phyloP scores from a whole-genome alignment of 2,113 vertebrate species.

The Pyrgilauda ruficollis region DNA sequence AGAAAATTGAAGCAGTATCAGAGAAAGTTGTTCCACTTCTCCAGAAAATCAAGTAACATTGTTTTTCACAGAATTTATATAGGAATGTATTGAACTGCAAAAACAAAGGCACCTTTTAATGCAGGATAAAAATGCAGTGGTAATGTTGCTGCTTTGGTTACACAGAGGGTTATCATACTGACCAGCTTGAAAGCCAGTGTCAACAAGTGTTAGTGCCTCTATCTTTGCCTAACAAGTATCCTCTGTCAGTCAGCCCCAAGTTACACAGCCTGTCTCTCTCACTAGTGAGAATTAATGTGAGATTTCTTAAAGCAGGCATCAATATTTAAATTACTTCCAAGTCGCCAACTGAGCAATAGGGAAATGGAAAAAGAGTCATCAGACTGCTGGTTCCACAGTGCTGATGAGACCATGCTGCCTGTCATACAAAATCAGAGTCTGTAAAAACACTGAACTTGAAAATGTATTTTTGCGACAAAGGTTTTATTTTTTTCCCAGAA shows the following conservation, averaged over 20 bases:
- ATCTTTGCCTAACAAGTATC: neutral
- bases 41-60: neutral
- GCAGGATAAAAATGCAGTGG: neutral
- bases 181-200: constrained; percentile 35
- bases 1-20: neutral
- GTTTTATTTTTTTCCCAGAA: neutral
- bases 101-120: constrained; percentile 23
- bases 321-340: neutral
- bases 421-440: neutral
- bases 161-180: neutral
- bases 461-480: neutral
- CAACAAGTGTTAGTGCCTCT: constrained; percentile 16
- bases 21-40: neutral
- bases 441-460: neutral
- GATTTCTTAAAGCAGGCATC: neutral
- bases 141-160: neutral
- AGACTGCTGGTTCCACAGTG: neutral
- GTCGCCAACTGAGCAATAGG: neutral
- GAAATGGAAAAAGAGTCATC: neutral
- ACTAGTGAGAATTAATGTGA: neutral
- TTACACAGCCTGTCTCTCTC: neutral
- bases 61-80: constrained; percentile 12
- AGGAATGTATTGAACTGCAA: neutral
- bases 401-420: neutral
- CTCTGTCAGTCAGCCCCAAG: neutral